Percentiles rank a stretch among this genome's conserved stretches.
These are phyloP conservation scores for Disparrhopalites patrizii DNA, from an alignment of 2,888 invertebrate species.

Conservation along the genomic window DNA sequence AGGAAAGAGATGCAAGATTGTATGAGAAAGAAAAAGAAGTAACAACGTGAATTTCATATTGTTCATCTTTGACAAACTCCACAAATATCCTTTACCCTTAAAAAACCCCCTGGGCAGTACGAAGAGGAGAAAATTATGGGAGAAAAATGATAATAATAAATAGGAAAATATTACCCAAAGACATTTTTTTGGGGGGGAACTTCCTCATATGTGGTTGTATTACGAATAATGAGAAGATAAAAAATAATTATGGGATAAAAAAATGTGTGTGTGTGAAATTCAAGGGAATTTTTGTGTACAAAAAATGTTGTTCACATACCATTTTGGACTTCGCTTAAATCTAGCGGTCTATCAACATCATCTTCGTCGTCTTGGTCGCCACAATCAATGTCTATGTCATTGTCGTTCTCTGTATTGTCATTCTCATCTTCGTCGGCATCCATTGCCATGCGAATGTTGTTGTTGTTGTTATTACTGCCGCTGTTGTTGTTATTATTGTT, in stretches of 20 bases:
- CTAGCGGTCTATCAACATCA: slow-evolving; percentile 41
- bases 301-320: slow-evolving; percentile 33
- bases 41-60: no score
- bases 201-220: background rate
- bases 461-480: slow-evolving; percentile 16
- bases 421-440: slow-evolving; percentile 33
- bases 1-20: no score
- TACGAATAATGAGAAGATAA: background rate
- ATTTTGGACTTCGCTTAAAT: slow-evolving; percentile 48
- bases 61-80: no score
- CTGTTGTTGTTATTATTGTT: slow-evolving; percentile 21
- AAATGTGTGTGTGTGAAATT: slow-evolving; percentile 4
- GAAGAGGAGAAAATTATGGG: no score
- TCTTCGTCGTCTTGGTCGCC: slow-evolving; percentile 47
- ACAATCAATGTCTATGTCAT: slow-evolving; percentile 47
- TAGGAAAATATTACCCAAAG: no score
- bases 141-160: no score
- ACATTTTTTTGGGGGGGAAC: no score
- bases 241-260: slow-evolving; percentile 5
- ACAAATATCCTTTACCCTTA: no score
- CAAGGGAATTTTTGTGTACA: background rate
- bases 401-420: slow-evolving; percentile 36
- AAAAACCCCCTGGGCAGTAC: no score
- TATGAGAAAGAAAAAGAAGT: no score
- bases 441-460: slow-evolving; percentile 29